A percentile compares a stretch with the other conserved stretches of the same genome.
phyloP scores from a whole-genome alignment of 1,140 invertebrate genomes.

The Sinella curviseta region DNA sequence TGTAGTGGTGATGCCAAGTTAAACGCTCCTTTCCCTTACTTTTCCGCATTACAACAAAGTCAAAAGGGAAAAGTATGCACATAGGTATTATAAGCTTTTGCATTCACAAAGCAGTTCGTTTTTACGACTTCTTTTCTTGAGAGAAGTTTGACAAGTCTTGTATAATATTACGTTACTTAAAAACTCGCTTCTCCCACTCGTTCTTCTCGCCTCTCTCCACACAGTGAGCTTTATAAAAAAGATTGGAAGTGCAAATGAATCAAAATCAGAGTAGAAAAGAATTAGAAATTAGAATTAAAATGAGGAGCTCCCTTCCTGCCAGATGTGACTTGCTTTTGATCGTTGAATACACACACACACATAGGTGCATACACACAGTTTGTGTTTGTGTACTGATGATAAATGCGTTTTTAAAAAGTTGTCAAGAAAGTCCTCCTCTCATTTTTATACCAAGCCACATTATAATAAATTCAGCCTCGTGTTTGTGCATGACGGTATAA shows the following conservation, averaged over 20 bases:
- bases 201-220: not conserved
- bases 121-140: not conserved
- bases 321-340: constrained; percentile 15
- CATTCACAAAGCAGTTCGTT: not conserved
- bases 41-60: too few relatives aligned
- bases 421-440: too few relatives aligned
- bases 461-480: too few relatives aligned
- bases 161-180: constrained; percentile 20
- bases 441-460: too few relatives aligned
- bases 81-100: too few relatives aligned
- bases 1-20: not conserved
- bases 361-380: too few relatives aligned
- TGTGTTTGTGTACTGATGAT: too few relatives aligned
- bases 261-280: constrained; percentile 23
- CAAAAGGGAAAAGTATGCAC: too few relatives aligned
- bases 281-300: constrained; percentile 21
- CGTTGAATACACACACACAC: not conserved
- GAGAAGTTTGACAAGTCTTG: not conserved
- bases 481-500: too few relatives aligned
- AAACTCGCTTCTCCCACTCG: not conserved
- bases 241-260: constrained; percentile 20
- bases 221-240: constrained; percentile 6
- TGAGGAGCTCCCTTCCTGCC: constrained; percentile 8
- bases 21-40: not conserved
- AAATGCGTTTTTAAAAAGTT: constrained; percentile 9